Base-by-base conservation (phyloP, 2,888 invertebrate species). In the Nephrocerus scutellatus region DNA sequence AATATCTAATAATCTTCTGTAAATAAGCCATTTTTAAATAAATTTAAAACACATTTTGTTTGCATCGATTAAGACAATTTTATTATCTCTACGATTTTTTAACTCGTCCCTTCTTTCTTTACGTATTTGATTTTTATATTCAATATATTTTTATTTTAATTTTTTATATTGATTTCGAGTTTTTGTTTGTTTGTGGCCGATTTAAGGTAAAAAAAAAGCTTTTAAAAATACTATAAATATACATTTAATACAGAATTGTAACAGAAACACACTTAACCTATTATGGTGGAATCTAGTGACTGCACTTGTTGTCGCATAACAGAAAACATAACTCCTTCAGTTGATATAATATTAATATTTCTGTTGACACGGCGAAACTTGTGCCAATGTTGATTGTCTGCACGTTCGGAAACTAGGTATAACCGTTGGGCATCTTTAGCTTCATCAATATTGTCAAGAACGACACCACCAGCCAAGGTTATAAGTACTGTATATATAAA, bases 321-420 rank as follows among this genome's bases (percentile, higher is more conserved):
- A 5, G 56, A 41, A 2, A 51, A 34, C 53, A 59, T 54, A n/a
- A 60, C 44, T 15, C 54, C 55, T 29, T 56, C 56, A 6, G 52
- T 52, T 28, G 49, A 47, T 5, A 55, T 49, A 28, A 57, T 54
- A 6, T 44, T 31, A 13, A 58, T 43, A 26, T 55, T 50, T 13
- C 34, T 33, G 37, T 49, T 49, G 9, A 20, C 14, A 20, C 52
- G 51, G 19, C 53, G 49, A 23, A 50, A 54, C 25, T 45, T 43
- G n/a, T 53, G 44, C 60, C 60, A 60, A 21, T 49, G 32, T 14
- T 49, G 44, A 13, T 43, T 49, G 40, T 60, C 60, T 5, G 44
- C 36, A 26, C 34, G 21, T 5, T 48, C 28, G 3, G 58, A 55
- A 21, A 60, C 40, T 8, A 57, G 38, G 38, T 50, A 59, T 16